These are phyloP conservation scores for Tapirus terrestris DNA, from an alignment of 2,113 vertebrate genomes.

Conservation along the genomic window DNA sequence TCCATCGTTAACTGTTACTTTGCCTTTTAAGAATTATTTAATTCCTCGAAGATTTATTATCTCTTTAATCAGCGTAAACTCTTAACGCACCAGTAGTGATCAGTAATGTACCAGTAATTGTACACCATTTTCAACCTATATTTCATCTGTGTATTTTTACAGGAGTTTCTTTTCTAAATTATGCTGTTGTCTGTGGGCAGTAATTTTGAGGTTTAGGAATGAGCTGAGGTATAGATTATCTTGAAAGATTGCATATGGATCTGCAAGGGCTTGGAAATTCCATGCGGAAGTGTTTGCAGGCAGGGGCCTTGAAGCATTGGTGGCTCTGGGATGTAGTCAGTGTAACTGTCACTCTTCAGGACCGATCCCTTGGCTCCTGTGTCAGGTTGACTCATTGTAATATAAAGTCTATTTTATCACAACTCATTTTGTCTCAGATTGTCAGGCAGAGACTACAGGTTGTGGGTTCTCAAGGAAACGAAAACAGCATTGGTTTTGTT, in stretches of 20 bases:
- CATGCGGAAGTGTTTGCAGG: not conserved
- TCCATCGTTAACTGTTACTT: slow-evolving; percentile 16
- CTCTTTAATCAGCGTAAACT: slow-evolving; percentile 61
- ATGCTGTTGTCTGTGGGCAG: not conserved
- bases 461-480: slow-evolving; percentile 62
- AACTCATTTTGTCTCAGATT: slow-evolving; percentile 31
- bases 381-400: not conserved
- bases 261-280: not conserved
- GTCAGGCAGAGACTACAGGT: slow-evolving; percentile 39
- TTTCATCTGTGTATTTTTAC: slow-evolving; percentile 50
- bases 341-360: slow-evolving; percentile 22
- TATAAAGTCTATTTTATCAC: slow-evolving; percentile 48
- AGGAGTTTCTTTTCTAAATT: slow-evolving; percentile 52
- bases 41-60: slow-evolving; percentile 45
- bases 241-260: not conserved
- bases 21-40: slow-evolving; percentile 55
- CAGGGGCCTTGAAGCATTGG: not conserved
- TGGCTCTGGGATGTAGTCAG: slow-evolving; percentile 41
- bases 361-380: not conserved
- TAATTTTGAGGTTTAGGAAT: slow-evolving; percentile 12
- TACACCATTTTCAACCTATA: not conserved
- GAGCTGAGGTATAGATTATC: slow-evolving; percentile 8
- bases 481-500: slow-evolving; percentile 71
- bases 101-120: slow-evolving; percentile 16
- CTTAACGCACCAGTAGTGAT: not conserved